Percentiles rank a stretch among this genome's conserved stretches.
phyloP scores from a whole-genome alignment of 2,113 vertebrate genomes.

The Piprites chloris region DNA sequence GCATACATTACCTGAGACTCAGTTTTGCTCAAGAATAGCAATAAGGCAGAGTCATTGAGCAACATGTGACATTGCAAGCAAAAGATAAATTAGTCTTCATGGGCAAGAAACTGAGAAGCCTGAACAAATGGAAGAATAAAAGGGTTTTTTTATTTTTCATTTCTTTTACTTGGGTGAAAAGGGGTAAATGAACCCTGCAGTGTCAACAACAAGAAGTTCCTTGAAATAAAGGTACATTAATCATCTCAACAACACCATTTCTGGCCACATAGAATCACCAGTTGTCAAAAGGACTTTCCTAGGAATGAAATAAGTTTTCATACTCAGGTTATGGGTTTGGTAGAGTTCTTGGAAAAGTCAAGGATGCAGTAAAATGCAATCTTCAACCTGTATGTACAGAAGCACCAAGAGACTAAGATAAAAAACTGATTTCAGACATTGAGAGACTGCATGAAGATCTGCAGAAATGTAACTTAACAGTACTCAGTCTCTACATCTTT shows the following conservation, averaged over 20 bases:
- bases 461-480: not conserved
- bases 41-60: conserved; percentile 1
- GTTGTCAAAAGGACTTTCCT: not conserved
- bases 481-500: not conserved
- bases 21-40: conserved; percentile 29
- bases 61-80: conserved; percentile 27
- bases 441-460: not conserved
- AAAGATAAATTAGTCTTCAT: conserved; percentile 28
- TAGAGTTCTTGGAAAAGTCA: not conserved
- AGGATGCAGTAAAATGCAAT: not conserved
- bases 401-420: not conserved
- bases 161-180: not conserved
- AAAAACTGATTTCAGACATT: not conserved
- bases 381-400: not conserved
- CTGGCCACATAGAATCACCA: not conserved
- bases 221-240: not conserved
- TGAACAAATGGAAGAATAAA: not conserved
- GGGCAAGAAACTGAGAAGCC: not conserved
- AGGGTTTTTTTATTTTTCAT: not conserved
- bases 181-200: not conserved
- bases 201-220: not conserved
- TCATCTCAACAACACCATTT: not conserved
- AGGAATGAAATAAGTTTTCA: not conserved
- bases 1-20: conserved; percentile 8
- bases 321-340: not conserved